Evolutionary conservation across 2,797 vertebrate species (phyloP).

Genomic region (Lycodopsis pacificus): DNA sequence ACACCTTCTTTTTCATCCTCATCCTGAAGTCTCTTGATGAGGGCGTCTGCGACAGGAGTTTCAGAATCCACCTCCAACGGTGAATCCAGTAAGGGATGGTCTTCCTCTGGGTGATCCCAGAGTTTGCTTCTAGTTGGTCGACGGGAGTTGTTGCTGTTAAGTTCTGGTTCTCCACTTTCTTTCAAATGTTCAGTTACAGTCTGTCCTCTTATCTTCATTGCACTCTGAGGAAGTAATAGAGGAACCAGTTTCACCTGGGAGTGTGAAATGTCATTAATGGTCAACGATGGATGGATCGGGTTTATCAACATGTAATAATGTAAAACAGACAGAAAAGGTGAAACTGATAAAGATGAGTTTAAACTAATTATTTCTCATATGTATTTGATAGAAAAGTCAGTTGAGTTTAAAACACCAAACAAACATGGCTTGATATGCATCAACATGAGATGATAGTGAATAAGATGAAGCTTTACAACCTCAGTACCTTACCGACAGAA

Average conservation of each 20-base stretch:
- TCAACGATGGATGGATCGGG: background rate
- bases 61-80: slow-evolving; percentile 75
- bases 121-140: slow-evolving; percentile 71
- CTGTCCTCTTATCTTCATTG: slow-evolving; percentile 66
- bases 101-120: slow-evolving; percentile 77
- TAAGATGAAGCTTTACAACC: background rate
- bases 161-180: slow-evolving; percentile 28
- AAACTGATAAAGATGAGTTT: background rate
- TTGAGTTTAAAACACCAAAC: background rate
- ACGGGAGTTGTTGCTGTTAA: slow-evolving; percentile 42
- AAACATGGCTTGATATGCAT: background rate
- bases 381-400: background rate
- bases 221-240: slow-evolving; percentile 75
- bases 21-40: slow-evolving; percentile 82
- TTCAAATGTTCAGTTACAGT: slow-evolving; percentile 24
- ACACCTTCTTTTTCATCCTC: slow-evolving; percentile 72
- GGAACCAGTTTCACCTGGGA: slow-evolving; percentile 61
- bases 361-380: slow-evolving; percentile 12
- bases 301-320: slow-evolving; percentile 4
- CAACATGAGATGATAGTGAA: background rate
- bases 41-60: slow-evolving; percentile 74
- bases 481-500: background rate
- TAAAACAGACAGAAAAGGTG: background rate
- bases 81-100: slow-evolving; percentile 71
- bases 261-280: slow-evolving; percentile 26